Evolutionary conservation across 2,797 vertebrate genomes (phyloP), one percentile per base, ranked within the genome.

Genomic region (Argya squamiceps): DNA sequence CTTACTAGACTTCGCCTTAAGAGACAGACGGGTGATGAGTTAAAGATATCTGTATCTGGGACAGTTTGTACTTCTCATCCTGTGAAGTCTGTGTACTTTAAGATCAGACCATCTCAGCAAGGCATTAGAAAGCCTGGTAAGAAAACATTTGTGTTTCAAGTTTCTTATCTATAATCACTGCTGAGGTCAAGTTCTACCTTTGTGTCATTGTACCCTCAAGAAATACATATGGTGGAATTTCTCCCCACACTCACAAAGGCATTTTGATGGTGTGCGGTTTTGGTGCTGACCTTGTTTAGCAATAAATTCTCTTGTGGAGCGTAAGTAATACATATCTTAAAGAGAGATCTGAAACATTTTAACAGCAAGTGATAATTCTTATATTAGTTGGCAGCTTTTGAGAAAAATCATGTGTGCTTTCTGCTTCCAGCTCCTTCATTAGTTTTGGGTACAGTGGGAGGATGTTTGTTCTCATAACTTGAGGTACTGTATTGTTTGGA

Each of bases 291-390:
- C 19, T 64, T 34, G 29, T 64, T 64, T 87, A 92, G 52, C 27
- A 90, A 84, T 58, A 84, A 83, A 87, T 92, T 70, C 9, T 79
- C 52, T 64, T 24, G 5, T 46, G 36, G 37, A 73, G 3, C 47
- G 58, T 58, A 53, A 64, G 67, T 80, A 87, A 83, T 56, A 46
- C 8, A 30, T 62, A 84, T 85, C 71, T 89, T 64, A 68, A 89
- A 80, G n/a, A 71, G 26, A 52, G 9, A 76, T 56, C 78, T 92
- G 60, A 95, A 94, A 74, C 53, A 67, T 18, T 89, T 88, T 44
- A 79, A 52, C 41, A 92, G 22, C 68, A 95, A 80, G 60, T 92
- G 78, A 93, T 87, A 93, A 93, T 70, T 82, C 89, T 85, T 89
- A 32, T 4, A 80, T 70, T 60, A 70, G 52, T 71, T 89, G 77